Base-by-base conservation (phyloP, 23 tunicate species). In the Aplidium turbinatum region DNA sequence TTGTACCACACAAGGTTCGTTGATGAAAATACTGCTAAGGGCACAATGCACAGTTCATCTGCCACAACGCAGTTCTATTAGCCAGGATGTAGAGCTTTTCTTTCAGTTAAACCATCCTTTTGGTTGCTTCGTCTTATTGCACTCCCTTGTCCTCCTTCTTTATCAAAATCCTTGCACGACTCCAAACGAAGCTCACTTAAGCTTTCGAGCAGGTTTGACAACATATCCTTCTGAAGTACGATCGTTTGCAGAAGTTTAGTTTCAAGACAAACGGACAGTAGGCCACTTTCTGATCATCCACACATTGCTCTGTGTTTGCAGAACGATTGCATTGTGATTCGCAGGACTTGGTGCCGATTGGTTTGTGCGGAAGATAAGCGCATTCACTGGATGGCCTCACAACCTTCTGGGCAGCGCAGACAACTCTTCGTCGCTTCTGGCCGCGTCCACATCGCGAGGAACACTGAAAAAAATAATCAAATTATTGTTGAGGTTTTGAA, bases 381-480 rank as follows among this genome's bases (percentile, higher is more conserved):
- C 99, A 94, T 25, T 38, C 42, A 11, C 28, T 56, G 30, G 75
- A 42, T 5, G 31, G 26, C 19, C 52, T 21, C 3, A 70, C 64
- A 5, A 64, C 38, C 9, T 58, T 42, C 16, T 74, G 82, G 29
- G 52, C 46, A 28, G 22, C 19, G 73, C 99, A 94, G 21, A 65
- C 61, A 23, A 94, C 99, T 27, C 89, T 64, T 19, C 99, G 85
- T 34, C 66, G 72, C 47, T 70, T 92, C 63, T 31, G 70, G 20
- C 99, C 99, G 5, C 74, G 89, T 27, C 99, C 99, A 65, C 99
- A 94, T 61, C 57, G 42, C 3, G 79, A 63, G 52, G 84, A 77
- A 93, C 99, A 94, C 92, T 89, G 40, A 30, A 62, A 20, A 35
- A 9, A 28, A 0, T 42, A 9, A 16, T 9, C 16, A 9, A 16